Conservation (phyloP, 2,113 vertebrate species). For the Pollimyrus isidori region DNA sequence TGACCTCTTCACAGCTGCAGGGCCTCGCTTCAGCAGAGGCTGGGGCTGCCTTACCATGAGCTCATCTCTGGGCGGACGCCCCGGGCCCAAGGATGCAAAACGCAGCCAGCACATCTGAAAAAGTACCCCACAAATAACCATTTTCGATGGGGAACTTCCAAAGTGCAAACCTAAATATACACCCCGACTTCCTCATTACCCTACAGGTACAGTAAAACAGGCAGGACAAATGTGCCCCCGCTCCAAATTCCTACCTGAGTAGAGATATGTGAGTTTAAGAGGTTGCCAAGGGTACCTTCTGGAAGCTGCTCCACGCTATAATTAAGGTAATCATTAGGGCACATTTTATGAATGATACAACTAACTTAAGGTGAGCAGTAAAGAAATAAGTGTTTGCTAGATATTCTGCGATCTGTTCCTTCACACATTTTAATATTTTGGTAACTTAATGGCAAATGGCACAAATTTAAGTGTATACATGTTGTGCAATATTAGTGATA, state of each 20-base stretch:
- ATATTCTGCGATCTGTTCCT: neutral
- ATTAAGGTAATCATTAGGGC: slow-evolving; percentile 24
- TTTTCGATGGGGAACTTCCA: slow-evolving; percentile 25
- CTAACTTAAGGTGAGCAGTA: neutral
- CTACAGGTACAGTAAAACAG: slow-evolving; percentile 16
- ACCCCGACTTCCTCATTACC: slow-evolving; percentile 4
- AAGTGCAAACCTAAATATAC: slow-evolving; percentile 19
- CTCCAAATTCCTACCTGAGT: slow-evolving; percentile 17
- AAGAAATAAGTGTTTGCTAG: neutral
- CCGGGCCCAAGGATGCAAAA: slow-evolving; percentile 7
- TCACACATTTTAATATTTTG: neutral
- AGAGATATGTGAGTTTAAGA: slow-evolving; percentile 1
- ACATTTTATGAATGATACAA: slow-evolving; percentile 22
- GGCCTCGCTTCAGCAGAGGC: neutral
- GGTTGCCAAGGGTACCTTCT: slow-evolving; percentile 28
- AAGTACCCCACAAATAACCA: slow-evolving; percentile 18
- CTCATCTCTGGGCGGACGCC: slow-evolving; percentile 13
- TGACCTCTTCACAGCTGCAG: neutral
- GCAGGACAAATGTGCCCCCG: neutral
- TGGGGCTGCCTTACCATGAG: slow-evolving; percentile 13
- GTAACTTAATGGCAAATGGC: neutral
- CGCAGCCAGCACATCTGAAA: slow-evolving; percentile 21
- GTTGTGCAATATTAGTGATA: neutral
- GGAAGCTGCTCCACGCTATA: slow-evolving; percentile 25
- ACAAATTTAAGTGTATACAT: neutral